Base-by-base conservation (phyloP, 2,797 vertebrate species). In the Tadarida brasiliensis region DNA sequence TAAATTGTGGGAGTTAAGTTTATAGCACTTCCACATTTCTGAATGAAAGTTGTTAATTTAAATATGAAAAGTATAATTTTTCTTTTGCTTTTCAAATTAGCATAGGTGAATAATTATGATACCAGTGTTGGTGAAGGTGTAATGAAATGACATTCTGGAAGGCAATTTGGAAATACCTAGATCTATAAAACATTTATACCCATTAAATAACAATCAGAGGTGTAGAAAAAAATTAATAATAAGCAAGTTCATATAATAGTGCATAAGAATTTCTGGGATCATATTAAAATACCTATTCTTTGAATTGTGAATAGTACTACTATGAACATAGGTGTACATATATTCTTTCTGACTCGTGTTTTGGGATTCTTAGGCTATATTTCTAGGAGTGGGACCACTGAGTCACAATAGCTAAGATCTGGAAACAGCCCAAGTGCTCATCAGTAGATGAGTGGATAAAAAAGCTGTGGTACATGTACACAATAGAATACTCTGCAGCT, bases 21-120 rank as follows among this genome's bases (percentile, higher is more conserved):
- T 86, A 2, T 91, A 77, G 19, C 14, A 54, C 35, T 11, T 80
- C 17, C 30, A 76, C 11, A 57, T 91, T 93, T 92, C 20, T 91
- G 56, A 65, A 84, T 51, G 30, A 89, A 93, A 6, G 3, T 73
- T 91, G 28, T 44, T 94, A 96, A 81, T 47, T 85, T 85, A 86
- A 91, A 67, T 77, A 28, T 63, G 20, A 93, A 89, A 89, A 73
- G 68, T 70, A 47, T 11, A 88, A 56, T 65, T 93, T 90, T 73
- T 81, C 20, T 89, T 88, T 92, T 54, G 19, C 2, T 68, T 92
- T 96, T 89, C 77, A 93, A 74, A 54, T 94, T 51, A 96, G n/a
- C 39, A 84, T 78, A 95, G 44, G 44, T 74, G 19, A 90, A 61
- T 71, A 77, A 16, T 68, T 26, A 39, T 59, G n/a, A 87, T n/a